These are phyloP conservation scores for Triplophysa siluroides DNA, from an alignment of 2,113 vertebrate genomes.

Conservation along the genomic window DNA sequence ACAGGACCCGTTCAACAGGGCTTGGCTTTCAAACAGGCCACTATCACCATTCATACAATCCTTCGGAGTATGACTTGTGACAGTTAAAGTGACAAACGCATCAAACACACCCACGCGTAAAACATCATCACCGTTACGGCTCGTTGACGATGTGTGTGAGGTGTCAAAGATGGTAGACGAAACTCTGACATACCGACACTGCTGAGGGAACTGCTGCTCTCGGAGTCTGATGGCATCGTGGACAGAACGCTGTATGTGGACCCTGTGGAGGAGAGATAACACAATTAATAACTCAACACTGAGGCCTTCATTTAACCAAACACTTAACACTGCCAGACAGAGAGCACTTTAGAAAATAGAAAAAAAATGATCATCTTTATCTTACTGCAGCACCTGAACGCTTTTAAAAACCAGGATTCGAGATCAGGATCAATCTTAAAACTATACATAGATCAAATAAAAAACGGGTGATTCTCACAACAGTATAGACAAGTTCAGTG, in stretches of 20 bases:
- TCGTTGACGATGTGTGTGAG: not conserved
- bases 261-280: conserved; percentile 72
- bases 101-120: not conserved
- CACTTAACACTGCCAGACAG: not conserved
- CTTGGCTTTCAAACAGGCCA: not conserved
- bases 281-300: not conserved
- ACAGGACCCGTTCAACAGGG: conserved; percentile 29
- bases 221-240: conserved; percentile 98
- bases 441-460: too few relatives aligned
- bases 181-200: conserved; percentile 87
- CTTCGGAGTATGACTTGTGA: not conserved
- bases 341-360: not conserved
- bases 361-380: not conserved
- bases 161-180: conserved; percentile 9
- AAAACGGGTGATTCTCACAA: too few relatives aligned
- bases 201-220: conserved; percentile 98
- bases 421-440: too few relatives aligned
- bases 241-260: conserved; percentile 98
- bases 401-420: too few relatives aligned
- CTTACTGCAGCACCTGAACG: too few relatives aligned
- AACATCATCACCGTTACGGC: not conserved
- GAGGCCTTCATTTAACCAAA: not conserved
- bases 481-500: too few relatives aligned
- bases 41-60: not conserved
- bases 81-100: conserved; percentile 12